Base-by-base conservation (phyloP, 2,888 invertebrate species). In the Dolichomitus sp. region DNA sequence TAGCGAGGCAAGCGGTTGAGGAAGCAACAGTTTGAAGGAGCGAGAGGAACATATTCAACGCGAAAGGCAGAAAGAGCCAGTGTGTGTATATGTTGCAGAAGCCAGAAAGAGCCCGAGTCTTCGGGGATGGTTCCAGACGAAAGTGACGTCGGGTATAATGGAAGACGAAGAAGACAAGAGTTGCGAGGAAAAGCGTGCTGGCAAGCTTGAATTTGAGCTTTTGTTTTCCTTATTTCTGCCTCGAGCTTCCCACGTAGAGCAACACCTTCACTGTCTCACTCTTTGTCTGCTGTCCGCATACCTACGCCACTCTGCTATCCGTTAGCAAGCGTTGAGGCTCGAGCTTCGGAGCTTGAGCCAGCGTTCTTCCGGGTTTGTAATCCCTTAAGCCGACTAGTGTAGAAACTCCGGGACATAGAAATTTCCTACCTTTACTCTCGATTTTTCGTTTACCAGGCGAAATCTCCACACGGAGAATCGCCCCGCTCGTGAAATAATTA, bases 1-100 rank as follows among this genome's bases (percentile, higher is more conserved):
- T 68, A 69, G 75, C 68, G 42, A 61, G 48, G 17, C 57, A 33
- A 69, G 63, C 65, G 75, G 63, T 66, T 59, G 45, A 48, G 48
- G 73, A 81, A 81, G 79, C 84, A 84, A 84, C 84, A 84, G 84
- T 81, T 84, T 84, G 76, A 79, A 63, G 63, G 48, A 65, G 57
- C 19, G 45, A 75, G 37, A 73, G 65, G 17, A 76, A 30, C 23
- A 14, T 2, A 48, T 42, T 45, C 45, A 68, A n/a, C 57, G 54
- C 50, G 30, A 17, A 37, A 48, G 66, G 17, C 14, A 61, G 42
- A n/a, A 50, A 19, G 11, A 73, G 40, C 9, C 42, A 14, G 7
- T 65, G 40, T 52, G n/a, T 57, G 30, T 45, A 14, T 66, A 30
- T 45, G 40, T 50, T 33, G 23, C 27, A 42, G 42, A 14, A 54